Evolutionary conservation across 2,888 invertebrate species (phyloP), one percentile per base, ranked within the genome.

Genomic region (Scaptomyza polygonia): DNA sequence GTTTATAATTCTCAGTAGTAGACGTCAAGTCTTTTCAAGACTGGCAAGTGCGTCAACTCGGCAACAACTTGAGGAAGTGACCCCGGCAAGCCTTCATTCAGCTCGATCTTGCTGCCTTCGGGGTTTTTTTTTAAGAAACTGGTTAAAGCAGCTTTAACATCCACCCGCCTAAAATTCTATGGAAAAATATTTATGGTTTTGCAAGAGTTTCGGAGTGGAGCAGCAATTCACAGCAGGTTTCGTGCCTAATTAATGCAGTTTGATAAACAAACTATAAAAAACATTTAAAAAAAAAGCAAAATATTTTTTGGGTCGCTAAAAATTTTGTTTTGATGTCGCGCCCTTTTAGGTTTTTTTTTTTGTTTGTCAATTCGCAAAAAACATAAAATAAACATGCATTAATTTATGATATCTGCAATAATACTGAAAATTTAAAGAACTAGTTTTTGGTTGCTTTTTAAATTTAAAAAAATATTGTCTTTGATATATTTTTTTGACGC

Each of bases 221-320:
- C 51, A 34, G 45, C 56, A 29, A 21, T 67, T 53, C 78, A 59
- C 72, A 73, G 68, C 84, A 88, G 77, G 86, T 88, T 77, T 86
- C 75, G 54, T 73, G 72, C 55, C 79, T 73, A 84, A 86, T 83
- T 86, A 80, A 83, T 83, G 78, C 78, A 74, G 64, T 54, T 67
- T 64, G 47, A 74, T 67, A 74, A 74, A 67, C 29, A 49, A 39
- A 16, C 52, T 43, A 44, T 32, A 68, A 68, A 39, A 56, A 36
- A 40, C 48, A 40, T 8, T 9, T 5, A 9, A 9, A 16, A 16
- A 39, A 29, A 56, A 27, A 45, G 21, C 21, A 21, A 21, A n/a
- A 34, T 11, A 5, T 21, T 36, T 56, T 72, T 59, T 56, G 34
- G 59, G 45, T 61, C 70, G 76, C 34, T 30, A 43, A 64, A 43